phyloP scores from a whole-genome alignment of 2,113 vertebrate genomes.

The Nesoenas mayeri region DNA sequence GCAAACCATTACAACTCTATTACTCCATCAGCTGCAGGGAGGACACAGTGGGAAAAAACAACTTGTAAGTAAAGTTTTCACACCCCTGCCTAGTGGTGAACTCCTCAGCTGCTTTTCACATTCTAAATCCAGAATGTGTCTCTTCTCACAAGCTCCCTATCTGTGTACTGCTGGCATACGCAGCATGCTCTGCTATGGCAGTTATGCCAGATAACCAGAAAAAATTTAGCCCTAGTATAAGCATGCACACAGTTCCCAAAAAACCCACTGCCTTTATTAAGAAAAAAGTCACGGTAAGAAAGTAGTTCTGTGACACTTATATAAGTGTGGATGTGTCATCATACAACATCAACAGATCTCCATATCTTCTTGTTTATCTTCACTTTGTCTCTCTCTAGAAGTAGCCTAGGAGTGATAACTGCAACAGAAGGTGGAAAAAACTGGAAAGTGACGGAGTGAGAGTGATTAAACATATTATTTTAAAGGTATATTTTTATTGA shows the following conservation, averaged over 20 bases:
- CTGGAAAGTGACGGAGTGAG: not conserved
- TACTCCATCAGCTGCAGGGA: conserved; percentile 50
- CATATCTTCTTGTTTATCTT: conserved; percentile 1
- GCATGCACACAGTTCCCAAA: not conserved
- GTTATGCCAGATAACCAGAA: conserved; percentile 41
- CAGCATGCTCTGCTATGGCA: not conserved
- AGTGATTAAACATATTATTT: not conserved
- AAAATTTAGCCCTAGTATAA: conserved; percentile 19
- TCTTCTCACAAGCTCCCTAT: conserved; percentile 6
- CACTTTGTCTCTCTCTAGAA: not conserved
- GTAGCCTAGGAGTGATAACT: not conserved
- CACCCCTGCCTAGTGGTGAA: conserved; percentile 30
- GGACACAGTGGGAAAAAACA: conserved; percentile 49
- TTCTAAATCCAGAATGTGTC: not conserved
- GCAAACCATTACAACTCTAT: conserved; percentile 64
- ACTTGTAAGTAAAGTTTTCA: conserved; percentile 71
- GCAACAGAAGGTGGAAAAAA: not conserved
- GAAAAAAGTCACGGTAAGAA: conserved; percentile 12
- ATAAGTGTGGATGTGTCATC: not conserved
- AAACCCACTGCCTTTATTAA: not conserved
- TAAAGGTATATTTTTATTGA: not conserved
- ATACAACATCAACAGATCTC: not conserved
- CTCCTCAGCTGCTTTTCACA: conserved; percentile 40
- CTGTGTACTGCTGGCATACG: not conserved
- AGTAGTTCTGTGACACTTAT: not conserved